Base-by-base conservation (phyloP, 2,888 invertebrate genomes). In the Azorinus chamasolen region DNA sequence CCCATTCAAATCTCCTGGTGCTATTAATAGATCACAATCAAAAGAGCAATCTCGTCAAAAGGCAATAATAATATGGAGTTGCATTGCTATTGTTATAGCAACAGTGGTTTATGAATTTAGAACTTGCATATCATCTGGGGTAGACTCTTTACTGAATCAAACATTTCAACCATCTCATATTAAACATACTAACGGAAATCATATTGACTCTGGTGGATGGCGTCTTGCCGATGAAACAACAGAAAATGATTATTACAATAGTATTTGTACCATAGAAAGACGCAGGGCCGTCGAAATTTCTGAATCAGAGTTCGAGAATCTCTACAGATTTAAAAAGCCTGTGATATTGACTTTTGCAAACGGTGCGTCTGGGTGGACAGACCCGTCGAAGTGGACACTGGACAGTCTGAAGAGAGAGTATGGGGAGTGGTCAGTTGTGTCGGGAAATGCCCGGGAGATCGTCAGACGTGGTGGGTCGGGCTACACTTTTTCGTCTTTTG, bases 381-480 rank as follows among this genome's bases (percentile, higher is more conserved):
- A 83, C n/a, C 83, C 87, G 1, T 55, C 50, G 1, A 73, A 75
- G 48, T 91, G 91, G 91, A 85, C 88, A 3, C 54, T 87, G 20
- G 39, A 68, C 8, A 79, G 72, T 46, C 70, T 89, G 39, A 87
- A 82, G 50, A 64, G 54, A 41, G 81, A 85, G 27, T 90, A 91
- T 70, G 89, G 89, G 14, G 62, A 88, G 25, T 88, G 88, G 88
- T 66, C 71, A 14, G 78, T 90, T 1, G 51, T 77, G 43, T 83
- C 87, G 14, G 91, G 91, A 3, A 87, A 85, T 57, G 87, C 89
- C 4, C 65, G 86, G 32, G 91, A 91, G 62, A 89, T 91, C 51
- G 89, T 91, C 2, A 83, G 89, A 5, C 69, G 79, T 27, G 90
- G 91, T 12, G 91, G 91, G 10, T 87, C 86, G 39, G 90, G 89